Conservation (phyloP, 2,888 invertebrate species). For the Lycocerus yunnanus region DNA sequence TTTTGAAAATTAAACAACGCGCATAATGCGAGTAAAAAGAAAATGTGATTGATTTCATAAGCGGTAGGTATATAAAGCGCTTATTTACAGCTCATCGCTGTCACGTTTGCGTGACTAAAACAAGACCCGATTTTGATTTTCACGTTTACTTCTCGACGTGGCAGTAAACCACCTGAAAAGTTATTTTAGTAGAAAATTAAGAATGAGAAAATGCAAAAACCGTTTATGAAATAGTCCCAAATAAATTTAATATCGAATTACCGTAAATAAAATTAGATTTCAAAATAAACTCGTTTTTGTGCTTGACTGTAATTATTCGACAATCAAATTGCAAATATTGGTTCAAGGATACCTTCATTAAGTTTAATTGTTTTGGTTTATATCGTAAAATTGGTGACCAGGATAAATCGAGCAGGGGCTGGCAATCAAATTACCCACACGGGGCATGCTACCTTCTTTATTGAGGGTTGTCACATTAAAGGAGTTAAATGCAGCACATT, state of each 20-base stretch:
- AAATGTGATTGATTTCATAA: neutral
- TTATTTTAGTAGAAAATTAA: slow-evolving; percentile 3
- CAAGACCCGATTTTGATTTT: slow-evolving; percentile 6
- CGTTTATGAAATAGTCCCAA: neutral
- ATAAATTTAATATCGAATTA: neutral
- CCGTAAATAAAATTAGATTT: neutral
- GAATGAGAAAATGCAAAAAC: neutral
- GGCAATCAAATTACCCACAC: neutral
- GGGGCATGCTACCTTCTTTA: neutral
- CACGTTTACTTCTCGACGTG: neutral
- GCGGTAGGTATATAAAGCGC: slow-evolving; percentile 1
- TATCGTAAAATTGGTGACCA: neutral
- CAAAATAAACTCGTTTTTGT: neutral
- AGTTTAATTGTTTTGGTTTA: neutral
- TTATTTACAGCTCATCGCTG: slow-evolving; percentile 7
- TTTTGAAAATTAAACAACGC: neutral
- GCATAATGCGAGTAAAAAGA: neutral
- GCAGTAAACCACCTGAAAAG: neutral
- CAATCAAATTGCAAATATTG: neutral
- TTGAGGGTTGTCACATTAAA: neutral
- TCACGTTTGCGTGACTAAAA: slow-evolving; percentile 10
- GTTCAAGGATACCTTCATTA: neutral
- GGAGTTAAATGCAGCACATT: neutral
- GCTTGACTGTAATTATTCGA: neutral
- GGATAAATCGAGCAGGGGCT: neutral